These are phyloP conservation scores for Pogonophryne albipinna DNA, from an alignment of 2,797 vertebrate species.

Conservation along the genomic window DNA sequence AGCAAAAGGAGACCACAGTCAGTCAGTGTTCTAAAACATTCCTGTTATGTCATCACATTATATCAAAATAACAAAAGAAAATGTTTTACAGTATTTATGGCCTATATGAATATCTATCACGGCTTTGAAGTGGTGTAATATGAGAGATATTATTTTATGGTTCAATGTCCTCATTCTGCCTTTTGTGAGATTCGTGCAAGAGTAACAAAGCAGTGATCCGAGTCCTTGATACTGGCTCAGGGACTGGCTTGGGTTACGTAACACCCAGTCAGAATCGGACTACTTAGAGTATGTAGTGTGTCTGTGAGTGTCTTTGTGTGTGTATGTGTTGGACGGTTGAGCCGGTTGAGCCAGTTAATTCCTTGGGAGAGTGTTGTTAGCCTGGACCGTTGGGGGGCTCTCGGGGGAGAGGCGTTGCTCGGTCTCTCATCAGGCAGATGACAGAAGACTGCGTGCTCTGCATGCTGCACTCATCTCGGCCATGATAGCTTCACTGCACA, in stretches of 20 bases:
- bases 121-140: slow-evolving; percentile 16
- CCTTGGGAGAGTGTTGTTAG: slow-evolving; percentile 74
- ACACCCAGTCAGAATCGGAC: slow-evolving; percentile 45
- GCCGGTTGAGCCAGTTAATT: slow-evolving; percentile 68
- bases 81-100: slow-evolving; percentile 17
- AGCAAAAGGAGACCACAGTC: no score
- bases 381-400: slow-evolving; percentile 69
- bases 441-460: slow-evolving; percentile 69
- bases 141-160: slow-evolving; percentile 32
- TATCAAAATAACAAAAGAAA: slow-evolving; percentile 12
- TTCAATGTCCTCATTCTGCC: slow-evolving; percentile 22
- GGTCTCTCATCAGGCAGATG: slow-evolving; percentile 76
- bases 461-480: slow-evolving; percentile 68
- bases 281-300: slow-evolving; percentile 22
- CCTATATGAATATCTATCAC: slow-evolving; percentile 1
- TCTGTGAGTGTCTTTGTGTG: not conserved
- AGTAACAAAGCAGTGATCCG: slow-evolving; percentile 61
- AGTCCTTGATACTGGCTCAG: slow-evolving; percentile 60
- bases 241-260: slow-evolving; percentile 52
- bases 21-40: not conserved
- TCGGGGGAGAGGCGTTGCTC: slow-evolving; percentile 66
- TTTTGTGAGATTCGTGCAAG: slow-evolving; percentile 37
- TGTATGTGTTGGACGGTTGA: slow-evolving; percentile 38
- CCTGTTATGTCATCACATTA: not conserved
- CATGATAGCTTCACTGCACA: slow-evolving; percentile 62